phyloP scores from a whole-genome alignment of 1,140 invertebrate genomes.

The Mylabris phalerata region DNA sequence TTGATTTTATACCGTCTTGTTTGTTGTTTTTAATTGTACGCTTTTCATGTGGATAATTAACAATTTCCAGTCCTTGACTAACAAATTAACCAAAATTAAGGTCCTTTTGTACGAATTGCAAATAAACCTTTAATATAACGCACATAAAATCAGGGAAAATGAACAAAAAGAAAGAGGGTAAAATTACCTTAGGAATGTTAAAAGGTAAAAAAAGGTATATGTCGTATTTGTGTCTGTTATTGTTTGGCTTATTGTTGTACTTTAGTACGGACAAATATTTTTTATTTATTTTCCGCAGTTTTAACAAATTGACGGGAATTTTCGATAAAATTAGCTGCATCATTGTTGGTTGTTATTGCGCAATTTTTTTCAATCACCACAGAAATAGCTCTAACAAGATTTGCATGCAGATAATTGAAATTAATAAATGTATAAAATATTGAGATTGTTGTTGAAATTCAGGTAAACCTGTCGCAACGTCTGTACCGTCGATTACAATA shows the following conservation, averaged over 20 bases:
- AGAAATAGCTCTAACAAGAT: no score
- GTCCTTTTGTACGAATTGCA: no score
- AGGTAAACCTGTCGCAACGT: conserved; percentile 61
- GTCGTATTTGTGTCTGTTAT: conserved; percentile 21
- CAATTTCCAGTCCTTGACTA: no score
- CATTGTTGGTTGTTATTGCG: neutral
- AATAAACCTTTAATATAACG: no score
- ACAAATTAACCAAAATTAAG: no score
- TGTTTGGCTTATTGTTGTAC: conserved; percentile 8
- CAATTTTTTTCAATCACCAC: neutral
- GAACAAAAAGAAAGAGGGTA: conserved; percentile 33
- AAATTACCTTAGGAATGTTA: conserved; percentile 41
- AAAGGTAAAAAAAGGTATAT: conserved; percentile 39
- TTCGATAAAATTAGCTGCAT: conserved; percentile 5
- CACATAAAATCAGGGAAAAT: neutral
- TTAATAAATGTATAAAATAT: neutral
- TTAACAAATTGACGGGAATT: neutral
- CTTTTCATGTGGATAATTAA: no score
- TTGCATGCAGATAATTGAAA: neutral
- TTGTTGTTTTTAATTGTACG: no score
- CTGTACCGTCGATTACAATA: conserved; percentile 52
- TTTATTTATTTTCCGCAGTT: neutral
- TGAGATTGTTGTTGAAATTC: conserved; percentile 18
- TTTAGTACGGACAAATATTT: neutral
- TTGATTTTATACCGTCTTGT: no score